These are phyloP conservation scores for Agelaius tricolor DNA, from an alignment of 2,113 vertebrate species.

Conservation along the genomic window DNA sequence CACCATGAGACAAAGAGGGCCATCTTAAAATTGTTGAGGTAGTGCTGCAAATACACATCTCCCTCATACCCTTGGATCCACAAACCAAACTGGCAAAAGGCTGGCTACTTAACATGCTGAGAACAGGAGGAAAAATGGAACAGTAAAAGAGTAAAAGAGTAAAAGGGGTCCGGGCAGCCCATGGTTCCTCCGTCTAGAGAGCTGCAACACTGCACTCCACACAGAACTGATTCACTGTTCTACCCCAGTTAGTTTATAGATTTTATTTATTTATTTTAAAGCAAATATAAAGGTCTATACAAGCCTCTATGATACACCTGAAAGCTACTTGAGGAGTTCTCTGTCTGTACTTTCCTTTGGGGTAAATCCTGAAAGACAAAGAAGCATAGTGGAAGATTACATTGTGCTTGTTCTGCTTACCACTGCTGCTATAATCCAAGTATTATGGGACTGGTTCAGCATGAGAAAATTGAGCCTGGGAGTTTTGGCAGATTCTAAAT, in stretches of 20 bases:
- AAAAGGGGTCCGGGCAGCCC: not conserved
- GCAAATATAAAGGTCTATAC: not conserved
- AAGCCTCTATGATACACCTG: not conserved
- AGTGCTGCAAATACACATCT: not conserved
- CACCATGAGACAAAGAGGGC: not conserved
- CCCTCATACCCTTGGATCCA: not conserved
- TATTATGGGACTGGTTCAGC: not conserved
- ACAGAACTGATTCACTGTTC: not conserved
- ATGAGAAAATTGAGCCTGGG: not conserved
- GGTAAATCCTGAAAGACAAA: not conserved
- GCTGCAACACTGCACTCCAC: fast-evolving
- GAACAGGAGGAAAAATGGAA: not conserved
- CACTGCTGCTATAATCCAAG: not conserved
- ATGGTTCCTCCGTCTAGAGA: not conserved
- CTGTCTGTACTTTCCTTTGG: not conserved
- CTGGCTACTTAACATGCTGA: not conserved
- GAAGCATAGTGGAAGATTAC: not conserved
- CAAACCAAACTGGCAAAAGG: not conserved
- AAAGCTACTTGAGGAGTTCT: not conserved
- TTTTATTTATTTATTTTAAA: not conserved
- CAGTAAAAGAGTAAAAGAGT: not conserved
- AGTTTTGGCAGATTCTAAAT: not conserved
- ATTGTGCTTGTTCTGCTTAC: not conserved
- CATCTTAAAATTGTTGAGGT: not conserved
- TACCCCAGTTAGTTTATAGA: not conserved